phyloP scores from a whole-genome alignment of 2,797 vertebrate genomes.

The Sebastes taczanowskii region DNA sequence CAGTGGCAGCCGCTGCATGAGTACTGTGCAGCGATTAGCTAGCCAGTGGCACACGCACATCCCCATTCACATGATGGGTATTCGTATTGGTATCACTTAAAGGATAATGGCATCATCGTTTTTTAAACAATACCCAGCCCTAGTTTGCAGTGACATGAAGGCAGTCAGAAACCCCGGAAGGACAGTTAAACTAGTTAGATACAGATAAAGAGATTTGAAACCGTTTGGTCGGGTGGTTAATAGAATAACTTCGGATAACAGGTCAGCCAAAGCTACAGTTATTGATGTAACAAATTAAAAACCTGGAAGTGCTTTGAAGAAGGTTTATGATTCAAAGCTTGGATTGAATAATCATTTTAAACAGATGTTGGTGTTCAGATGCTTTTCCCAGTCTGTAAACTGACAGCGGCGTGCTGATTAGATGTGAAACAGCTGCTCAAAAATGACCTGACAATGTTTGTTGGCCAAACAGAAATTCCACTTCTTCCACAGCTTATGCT shows the following conservation, averaged over 20 bases:
- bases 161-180: not conserved
- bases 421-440: not conserved
- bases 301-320: not conserved
- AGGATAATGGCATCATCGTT: not conserved
- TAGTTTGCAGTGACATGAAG: not conserved
- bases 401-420: not conserved
- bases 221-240: not conserved
- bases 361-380: not conserved
- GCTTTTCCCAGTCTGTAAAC: not conserved
- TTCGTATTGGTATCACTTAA: not conserved
- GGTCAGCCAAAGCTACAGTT: not conserved
- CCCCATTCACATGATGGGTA: too few species aligned
- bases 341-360: not conserved
- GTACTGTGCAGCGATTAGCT: too few species aligned
- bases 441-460: not conserved
- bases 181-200: not conserved
- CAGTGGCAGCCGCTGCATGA: too few species aligned
- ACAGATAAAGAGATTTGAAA: not conserved
- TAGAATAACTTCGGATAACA: not conserved
- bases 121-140: not conserved
- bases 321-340: not conserved
- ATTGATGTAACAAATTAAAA: not conserved
- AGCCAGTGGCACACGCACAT: too few species aligned
- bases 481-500: not conserved
- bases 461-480: not conserved